Evolutionary conservation across 2,113 vertebrate genomes (phyloP).

Genomic region (Balaeniceps rex): DNA sequence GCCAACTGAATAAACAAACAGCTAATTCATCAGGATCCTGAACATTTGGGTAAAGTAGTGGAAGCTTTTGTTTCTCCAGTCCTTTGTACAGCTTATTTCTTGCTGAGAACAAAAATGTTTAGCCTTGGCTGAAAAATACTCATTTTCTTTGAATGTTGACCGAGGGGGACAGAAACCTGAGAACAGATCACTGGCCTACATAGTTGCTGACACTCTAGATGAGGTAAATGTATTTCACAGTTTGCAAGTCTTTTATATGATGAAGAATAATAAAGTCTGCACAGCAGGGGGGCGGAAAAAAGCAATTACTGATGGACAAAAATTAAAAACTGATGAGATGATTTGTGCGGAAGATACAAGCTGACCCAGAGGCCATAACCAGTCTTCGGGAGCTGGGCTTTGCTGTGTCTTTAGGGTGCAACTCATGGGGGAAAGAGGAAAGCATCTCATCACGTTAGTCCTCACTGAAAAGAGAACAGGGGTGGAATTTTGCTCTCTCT

Average conservation of each 20-base stretch:
- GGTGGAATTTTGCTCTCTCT: not conserved
- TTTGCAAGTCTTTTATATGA: not conserved
- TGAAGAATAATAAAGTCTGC: not conserved
- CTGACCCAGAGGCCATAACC: not conserved
- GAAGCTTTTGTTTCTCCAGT: not conserved
- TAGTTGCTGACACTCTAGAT: not conserved
- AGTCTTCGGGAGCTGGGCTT: not conserved
- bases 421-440: not conserved
- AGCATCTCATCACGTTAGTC: not conserved
- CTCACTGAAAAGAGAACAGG: not conserved
- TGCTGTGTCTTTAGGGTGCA: not conserved
- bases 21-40: not conserved
- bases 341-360: not conserved
- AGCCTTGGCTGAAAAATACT: not conserved
- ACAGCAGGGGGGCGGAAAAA: not conserved
- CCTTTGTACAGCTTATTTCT: not conserved
- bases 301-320: not conserved
- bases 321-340: not conserved
- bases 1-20: constrained; percentile 35
- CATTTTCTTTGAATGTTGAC: not conserved
- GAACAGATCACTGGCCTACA: not conserved
- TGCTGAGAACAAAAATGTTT: not conserved
- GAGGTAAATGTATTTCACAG: not conserved
- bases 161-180: not conserved
- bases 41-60: not conserved